Conservation (phyloP, 2,113 vertebrate species). For the Perognathus longimembris region DNA sequence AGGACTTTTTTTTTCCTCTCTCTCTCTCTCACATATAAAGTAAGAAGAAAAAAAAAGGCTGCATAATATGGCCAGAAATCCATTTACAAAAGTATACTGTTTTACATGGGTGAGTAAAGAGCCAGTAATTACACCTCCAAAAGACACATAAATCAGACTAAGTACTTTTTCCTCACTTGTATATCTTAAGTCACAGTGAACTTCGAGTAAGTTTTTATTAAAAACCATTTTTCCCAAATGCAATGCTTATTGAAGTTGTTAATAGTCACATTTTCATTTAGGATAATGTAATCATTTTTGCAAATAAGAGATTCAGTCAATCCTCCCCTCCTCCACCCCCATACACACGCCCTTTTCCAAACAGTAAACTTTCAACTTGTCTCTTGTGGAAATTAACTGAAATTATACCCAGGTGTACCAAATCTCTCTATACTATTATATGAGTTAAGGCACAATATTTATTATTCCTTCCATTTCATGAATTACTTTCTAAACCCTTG, state of each 20-base stretch:
- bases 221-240: constrained; percentile 85
- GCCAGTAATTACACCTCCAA: constrained; percentile 91
- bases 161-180: constrained; percentile 90
- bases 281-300: constrained; percentile 89
- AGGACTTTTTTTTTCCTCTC: constrained; percentile 89
- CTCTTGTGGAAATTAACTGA: constrained; percentile 89
- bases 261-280: constrained; percentile 88
- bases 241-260: constrained; percentile 85
- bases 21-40: constrained; percentile 72
- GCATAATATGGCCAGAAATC: constrained; percentile 92
- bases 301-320: constrained; percentile 86
- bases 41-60: constrained; percentile 72
- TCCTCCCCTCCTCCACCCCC: background rate
- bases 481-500: constrained; percentile 89
- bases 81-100: constrained; percentile 93
- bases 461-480: constrained; percentile 89
- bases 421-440: constrained; percentile 84
- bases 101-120: constrained; percentile 93
- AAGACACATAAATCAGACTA: constrained; percentile 91
- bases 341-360: constrained; percentile 71
- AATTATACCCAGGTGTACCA: constrained; percentile 88
- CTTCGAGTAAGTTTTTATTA: constrained; percentile 89
- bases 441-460: constrained; percentile 89
- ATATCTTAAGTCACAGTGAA: constrained; percentile 89
- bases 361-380: constrained; percentile 88